These are phyloP conservation scores for Ctenicera cuprea DNA, from an alignment of 2,888 invertebrate genomes.

Conservation along the genomic window DNA sequence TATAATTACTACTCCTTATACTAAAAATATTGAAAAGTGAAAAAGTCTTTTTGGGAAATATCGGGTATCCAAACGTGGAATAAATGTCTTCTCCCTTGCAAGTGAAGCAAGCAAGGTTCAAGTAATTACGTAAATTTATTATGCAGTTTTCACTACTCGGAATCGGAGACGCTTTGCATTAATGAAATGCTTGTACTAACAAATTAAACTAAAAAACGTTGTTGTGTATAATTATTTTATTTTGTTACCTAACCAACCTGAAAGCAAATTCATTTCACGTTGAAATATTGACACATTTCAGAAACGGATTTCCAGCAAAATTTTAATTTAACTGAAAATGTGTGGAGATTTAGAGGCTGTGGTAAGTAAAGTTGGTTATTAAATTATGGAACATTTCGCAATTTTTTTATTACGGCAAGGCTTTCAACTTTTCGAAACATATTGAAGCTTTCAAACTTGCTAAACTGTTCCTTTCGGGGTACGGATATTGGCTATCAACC, in stretches of 20 bases:
- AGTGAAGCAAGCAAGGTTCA: not conserved
- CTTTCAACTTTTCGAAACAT: slow-evolving; percentile 21
- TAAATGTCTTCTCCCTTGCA: not conserved
- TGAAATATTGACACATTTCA: too few relatives aligned
- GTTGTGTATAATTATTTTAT: not conserved
- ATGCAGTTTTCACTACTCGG: not conserved
- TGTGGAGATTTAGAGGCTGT: not conserved
- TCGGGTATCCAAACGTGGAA: too few relatives aligned
- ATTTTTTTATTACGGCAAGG: slow-evolving; percentile 16
- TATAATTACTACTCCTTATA: too few relatives aligned
- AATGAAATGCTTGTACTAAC: not conserved
- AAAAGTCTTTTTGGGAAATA: too few relatives aligned
- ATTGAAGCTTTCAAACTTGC: slow-evolving; percentile 17
- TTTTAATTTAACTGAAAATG: too few relatives aligned
- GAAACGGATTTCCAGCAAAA: too few relatives aligned
- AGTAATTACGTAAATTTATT: slow-evolving; percentile 16
- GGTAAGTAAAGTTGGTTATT: slow-evolving; percentile 16
- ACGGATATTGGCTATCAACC: slow-evolving; percentile 21
- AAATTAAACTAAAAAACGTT: too few relatives aligned
- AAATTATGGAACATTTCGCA: slow-evolving; percentile 11
- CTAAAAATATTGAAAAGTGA: too few relatives aligned
- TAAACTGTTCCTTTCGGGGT: not conserved
- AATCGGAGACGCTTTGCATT: not conserved
- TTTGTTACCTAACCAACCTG: not conserved
- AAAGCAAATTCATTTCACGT: too few relatives aligned